Evolutionary conservation across 2,797 vertebrate genomes (phyloP), one percentile per base, ranked within the genome.

Genomic region (Crax fasciolata): DNA sequence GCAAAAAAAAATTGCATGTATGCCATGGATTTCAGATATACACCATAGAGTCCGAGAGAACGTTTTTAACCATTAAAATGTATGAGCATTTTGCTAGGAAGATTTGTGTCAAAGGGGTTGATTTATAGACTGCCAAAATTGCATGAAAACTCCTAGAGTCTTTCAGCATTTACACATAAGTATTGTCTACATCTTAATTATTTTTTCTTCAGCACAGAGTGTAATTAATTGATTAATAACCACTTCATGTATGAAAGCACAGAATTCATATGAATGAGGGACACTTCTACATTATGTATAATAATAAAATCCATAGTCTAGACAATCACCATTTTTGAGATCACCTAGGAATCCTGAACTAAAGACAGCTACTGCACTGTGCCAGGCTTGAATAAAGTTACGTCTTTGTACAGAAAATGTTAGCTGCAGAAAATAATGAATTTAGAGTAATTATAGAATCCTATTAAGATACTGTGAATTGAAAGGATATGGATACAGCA

Each of bases 401-500:
- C 35, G 62, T 82, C 55, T 82, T 77, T 58, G 19, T 48, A 90
- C 9, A 21, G 43, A 83, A 68, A 49, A 61, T 17, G 8, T 95
- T 84, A 5, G 28, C 30, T 52, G 43, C 27, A 85, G 25, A 68
- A 94, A 79, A 68, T 54, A 61, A 76, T 19, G 24, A 81, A 84
- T 70, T 78, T 49, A 67, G 21, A 94, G 38, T 58, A 84, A 81
- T 87, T 91, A 52, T 8, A 81, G 63, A 90, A 93, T 51, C 19
- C n/a, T 58, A 14, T 65, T 65, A 86, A 84, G 74, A 91, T 51
- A 62, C 39, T 90, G 65, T 84, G 46, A 87, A 92, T 65, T 55
- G 63, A 94, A 96, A 96, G 44, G 43, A 68, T n/a, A 46, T 18
- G 32, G 54, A 58, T 85, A 92, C 35, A 70, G 24, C 44, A 93